A percentile compares a stretch with the other conserved stretches of the same genome.
These are phyloP conservation scores for Ceryle rudis DNA, from an alignment of 2,797 vertebrate species.

Conservation along the genomic window DNA sequence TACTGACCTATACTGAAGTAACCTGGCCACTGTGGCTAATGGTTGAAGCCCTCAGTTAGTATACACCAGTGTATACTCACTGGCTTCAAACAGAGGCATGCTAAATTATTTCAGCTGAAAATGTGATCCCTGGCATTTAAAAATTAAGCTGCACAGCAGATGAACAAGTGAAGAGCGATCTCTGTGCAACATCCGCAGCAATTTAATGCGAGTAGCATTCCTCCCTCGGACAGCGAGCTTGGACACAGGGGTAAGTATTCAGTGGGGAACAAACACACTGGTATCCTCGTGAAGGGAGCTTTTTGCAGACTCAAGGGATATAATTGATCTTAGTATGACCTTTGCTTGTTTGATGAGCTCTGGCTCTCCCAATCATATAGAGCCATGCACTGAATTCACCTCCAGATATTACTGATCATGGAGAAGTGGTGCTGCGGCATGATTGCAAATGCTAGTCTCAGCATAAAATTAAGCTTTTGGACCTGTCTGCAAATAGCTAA, in stretches of 20 bases:
- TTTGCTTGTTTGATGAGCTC: neutral
- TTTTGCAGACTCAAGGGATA: neutral
- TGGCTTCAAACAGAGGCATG: neutral
- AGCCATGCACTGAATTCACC: neutral
- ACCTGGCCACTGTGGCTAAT: neutral
- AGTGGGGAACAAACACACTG: neutral
- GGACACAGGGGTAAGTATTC: neutral
- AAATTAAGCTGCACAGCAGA: neutral
- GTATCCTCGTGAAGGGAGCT: neutral
- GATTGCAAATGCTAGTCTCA: neutral
- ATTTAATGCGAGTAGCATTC: neutral
- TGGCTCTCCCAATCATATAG: neutral
- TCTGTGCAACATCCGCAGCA: fast-evolving
- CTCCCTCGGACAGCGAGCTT: neutral
- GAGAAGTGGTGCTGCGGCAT: neutral
- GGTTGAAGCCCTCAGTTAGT: neutral
- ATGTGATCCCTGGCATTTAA: neutral
- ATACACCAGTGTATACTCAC: neutral
- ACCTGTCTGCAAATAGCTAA: conserved; percentile 23
- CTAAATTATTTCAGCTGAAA: conserved; percentile 22
- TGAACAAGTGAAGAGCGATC: neutral
- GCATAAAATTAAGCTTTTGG: conserved; percentile 33
- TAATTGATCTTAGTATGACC: neutral
- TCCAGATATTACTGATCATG: neutral
- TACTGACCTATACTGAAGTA: neutral